phyloP scores from a whole-genome alignment of 2,888 invertebrate species.

The Cheilosia impressa region DNA sequence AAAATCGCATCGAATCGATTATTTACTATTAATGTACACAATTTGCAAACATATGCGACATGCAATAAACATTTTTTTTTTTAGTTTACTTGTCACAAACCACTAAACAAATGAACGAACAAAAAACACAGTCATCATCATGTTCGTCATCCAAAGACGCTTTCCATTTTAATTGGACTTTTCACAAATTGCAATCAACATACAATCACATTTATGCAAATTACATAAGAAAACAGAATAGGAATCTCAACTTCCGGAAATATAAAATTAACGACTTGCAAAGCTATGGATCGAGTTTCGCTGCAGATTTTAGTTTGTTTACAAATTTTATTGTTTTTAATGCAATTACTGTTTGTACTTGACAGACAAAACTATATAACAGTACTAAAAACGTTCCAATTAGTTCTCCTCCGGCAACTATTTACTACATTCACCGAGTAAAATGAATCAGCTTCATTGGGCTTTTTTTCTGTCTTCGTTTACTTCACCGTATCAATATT shows the following conservation, averaged over 20 bases:
- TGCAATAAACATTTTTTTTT: constrained; percentile 2
- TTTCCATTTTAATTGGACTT: constrained; percentile 60
- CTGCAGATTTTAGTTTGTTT: constrained; percentile 46
- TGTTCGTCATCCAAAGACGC: constrained; percentile 55
- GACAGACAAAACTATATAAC: constrained; percentile 49
- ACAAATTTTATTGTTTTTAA: constrained; percentile 61
- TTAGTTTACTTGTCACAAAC: constrained; percentile 37
- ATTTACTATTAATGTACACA: background rate
- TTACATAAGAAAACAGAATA: constrained; percentile 71
- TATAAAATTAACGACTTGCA: constrained; percentile 24
- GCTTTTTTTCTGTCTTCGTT: constrained; percentile 3
- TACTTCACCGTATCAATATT: constrained; percentile 29
- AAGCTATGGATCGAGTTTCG: constrained; percentile 24
- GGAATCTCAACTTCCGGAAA: constrained; percentile 13
- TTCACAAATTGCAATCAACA: constrained; percentile 44
- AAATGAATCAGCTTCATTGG: constrained; percentile 61
- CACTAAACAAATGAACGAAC: constrained; percentile 6
- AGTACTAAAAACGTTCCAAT: constrained; percentile 57
- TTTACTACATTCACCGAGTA: constrained; percentile 54
- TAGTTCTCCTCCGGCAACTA: constrained; percentile 39
- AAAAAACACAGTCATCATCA: constrained; percentile 43
- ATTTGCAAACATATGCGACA: constrained; percentile 27
- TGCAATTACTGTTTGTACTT: constrained; percentile 54
- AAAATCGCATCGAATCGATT: background rate
- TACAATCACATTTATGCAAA: constrained; percentile 47